These are phyloP conservation scores for Eumeta japonica DNA, from an alignment of 1,140 invertebrate species.

Conservation along the genomic window DNA sequence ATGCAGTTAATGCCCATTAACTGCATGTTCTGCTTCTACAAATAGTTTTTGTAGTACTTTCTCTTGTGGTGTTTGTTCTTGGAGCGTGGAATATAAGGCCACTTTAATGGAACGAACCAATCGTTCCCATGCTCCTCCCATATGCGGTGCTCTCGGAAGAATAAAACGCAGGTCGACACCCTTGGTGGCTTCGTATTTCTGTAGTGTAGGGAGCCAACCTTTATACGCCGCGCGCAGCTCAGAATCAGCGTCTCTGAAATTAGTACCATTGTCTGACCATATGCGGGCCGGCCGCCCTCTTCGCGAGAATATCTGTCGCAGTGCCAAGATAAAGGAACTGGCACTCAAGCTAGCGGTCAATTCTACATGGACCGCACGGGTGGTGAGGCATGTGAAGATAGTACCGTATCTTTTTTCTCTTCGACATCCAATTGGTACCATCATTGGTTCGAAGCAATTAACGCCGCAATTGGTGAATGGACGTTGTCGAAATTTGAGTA, in stretches of 20 bases:
- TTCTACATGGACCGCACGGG: no score
- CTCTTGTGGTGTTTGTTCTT: conserved; percentile 13
- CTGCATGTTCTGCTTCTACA: conserved; percentile 10
- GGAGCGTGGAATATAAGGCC: conserved; percentile 7
- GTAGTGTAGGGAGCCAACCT: conserved; percentile 2
- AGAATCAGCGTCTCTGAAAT: conserved; percentile 34
- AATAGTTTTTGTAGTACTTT: conserved; percentile 13
- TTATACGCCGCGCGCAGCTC: conserved; percentile 23
- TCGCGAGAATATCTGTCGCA: conserved; percentile 38
- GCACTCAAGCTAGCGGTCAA: no score
- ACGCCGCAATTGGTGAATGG: conserved; percentile 1
- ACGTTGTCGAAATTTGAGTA: neutral
- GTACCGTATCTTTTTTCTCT: conserved; percentile 1
- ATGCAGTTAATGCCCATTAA: conserved; percentile 15
- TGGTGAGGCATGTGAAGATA: conserved; percentile 16
- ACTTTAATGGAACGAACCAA: conserved; percentile 18
- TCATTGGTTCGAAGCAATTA: neutral
- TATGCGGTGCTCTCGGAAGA: conserved; percentile 16
- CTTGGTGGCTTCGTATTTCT: neutral
- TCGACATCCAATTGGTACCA: neutral
- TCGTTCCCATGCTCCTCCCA: conserved; percentile 23
- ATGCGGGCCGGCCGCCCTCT: conserved; percentile 23
- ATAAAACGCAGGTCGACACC: conserved; percentile 16
- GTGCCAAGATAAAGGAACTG: conserved; percentile 26
- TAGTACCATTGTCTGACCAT: conserved; percentile 22